phyloP scores from a whole-genome alignment of 2,113 vertebrate species.

The Bufo bufo region DNA sequence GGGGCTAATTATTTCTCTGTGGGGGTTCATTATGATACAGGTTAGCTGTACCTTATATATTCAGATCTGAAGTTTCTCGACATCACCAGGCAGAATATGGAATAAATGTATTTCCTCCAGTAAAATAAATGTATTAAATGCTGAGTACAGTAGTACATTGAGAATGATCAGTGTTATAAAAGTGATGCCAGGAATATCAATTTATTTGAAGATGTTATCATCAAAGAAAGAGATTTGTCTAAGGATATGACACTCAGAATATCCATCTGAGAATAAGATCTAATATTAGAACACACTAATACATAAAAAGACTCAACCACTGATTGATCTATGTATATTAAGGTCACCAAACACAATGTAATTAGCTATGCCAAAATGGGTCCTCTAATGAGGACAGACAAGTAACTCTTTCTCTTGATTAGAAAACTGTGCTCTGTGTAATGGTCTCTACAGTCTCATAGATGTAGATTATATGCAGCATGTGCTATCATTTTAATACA shows the following conservation, averaged over 20 bases:
- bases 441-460: neutral
- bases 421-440: neutral
- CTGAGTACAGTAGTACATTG: neutral
- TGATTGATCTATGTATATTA: slow-evolving; percentile 41
- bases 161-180: neutral
- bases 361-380: slow-evolving; percentile 37
- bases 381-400: slow-evolving; percentile 40
- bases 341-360: slow-evolving; percentile 43
- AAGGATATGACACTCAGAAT: slow-evolving; percentile 3
- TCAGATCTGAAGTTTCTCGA: neutral
- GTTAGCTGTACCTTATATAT: neutral
- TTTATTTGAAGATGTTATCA: neutral
- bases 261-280: slow-evolving; percentile 8
- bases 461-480: neutral
- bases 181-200: neutral
- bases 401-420: slow-evolving; percentile 24
- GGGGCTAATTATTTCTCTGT: slow-evolving; percentile 23
- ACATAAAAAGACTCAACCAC: slow-evolving; percentile 44
- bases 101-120: neutral
- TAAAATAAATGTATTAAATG: neutral
- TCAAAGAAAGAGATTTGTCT: neutral
- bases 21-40: neutral
- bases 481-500: neutral
- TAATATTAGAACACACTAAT: slow-evolving; percentile 30
- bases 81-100: neutral